A percentile compares a stretch with the other conserved stretches of the same genome.
Evolutionary conservation across 2,797 vertebrate genomes (phyloP).

Genomic region (Amblyraja radiata): DNA sequence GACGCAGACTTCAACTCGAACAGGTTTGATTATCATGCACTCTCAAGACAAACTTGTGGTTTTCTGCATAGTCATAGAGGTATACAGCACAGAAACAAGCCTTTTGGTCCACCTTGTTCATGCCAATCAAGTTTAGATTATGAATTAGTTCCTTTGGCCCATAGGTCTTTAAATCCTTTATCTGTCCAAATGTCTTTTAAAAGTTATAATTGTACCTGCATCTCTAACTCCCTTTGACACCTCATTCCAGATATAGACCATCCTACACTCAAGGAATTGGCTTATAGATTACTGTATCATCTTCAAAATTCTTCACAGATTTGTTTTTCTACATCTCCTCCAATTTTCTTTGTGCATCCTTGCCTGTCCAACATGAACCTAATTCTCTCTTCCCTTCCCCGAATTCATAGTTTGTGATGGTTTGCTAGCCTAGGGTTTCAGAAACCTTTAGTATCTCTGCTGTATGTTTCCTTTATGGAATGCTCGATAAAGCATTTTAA

Average conservation of each 20-base stretch:
- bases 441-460: not conserved
- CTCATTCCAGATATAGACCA: too few relatives aligned
- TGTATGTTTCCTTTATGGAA: not conserved
- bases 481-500: not conserved
- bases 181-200: too few relatives aligned
- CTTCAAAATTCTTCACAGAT: not conserved
- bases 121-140: too few relatives aligned
- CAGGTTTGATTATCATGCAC: not conserved
- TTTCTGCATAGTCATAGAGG: not conserved
- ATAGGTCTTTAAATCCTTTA: too few relatives aligned
- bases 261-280: not conserved
- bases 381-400: not conserved
- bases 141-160: too few relatives aligned
- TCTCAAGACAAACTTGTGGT: not conserved
- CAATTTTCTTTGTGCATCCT: not conserved
- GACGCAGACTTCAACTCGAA: not conserved
- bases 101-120: too few relatives aligned
- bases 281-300: not conserved
- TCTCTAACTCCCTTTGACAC: too few relatives aligned
- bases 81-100: too few relatives aligned
- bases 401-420: not conserved
- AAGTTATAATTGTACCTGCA: too few relatives aligned
- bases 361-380: not conserved
- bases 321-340: too few relatives aligned
- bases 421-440: not conserved